Conservation (phyloP, 1,140 invertebrate genomes). For the Notospermus geniculatus region DNA sequence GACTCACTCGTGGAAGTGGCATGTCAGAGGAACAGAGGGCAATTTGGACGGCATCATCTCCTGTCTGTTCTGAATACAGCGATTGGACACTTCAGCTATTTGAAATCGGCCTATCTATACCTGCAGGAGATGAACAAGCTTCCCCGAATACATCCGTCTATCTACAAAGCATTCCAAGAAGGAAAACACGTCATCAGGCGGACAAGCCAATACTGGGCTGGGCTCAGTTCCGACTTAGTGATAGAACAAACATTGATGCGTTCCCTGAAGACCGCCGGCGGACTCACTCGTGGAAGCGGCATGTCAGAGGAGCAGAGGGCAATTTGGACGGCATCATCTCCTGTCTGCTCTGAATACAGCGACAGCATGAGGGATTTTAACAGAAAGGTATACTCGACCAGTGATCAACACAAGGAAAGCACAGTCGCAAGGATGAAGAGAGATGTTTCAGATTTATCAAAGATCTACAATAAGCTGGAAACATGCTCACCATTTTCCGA, state of each 20-base stretch:
- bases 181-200: conserved; percentile 27
- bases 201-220: conserved; percentile 51
- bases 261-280: conserved; percentile 52
- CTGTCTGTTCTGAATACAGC: no score
- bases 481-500: conserved; percentile 20
- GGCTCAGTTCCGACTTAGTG: conserved; percentile 47
- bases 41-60: no score
- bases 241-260: conserved; percentile 33
- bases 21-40: no score
- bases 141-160: conserved; percentile 16
- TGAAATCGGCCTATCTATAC: conserved; percentile 56
- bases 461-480: conserved; percentile 9
- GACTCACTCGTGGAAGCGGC: conserved; percentile 34
- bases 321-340: conserved; percentile 27
- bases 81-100: conserved; percentile 57
- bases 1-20: no score
- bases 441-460: conserved; percentile 22
- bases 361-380: conserved; percentile 26
- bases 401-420: conserved; percentile 27
- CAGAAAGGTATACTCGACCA: conserved; percentile 18
- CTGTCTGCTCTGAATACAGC: conserved; percentile 23
- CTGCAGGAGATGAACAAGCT: conserved; percentile 53
- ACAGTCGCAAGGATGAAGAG: conserved; percentile 14
- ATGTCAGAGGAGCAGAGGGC: conserved; percentile 28
- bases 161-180: conserved; percentile 32